phyloP scores from a whole-genome alignment of 2,113 vertebrate genomes.

The Brienomyrus longianalis region DNA sequence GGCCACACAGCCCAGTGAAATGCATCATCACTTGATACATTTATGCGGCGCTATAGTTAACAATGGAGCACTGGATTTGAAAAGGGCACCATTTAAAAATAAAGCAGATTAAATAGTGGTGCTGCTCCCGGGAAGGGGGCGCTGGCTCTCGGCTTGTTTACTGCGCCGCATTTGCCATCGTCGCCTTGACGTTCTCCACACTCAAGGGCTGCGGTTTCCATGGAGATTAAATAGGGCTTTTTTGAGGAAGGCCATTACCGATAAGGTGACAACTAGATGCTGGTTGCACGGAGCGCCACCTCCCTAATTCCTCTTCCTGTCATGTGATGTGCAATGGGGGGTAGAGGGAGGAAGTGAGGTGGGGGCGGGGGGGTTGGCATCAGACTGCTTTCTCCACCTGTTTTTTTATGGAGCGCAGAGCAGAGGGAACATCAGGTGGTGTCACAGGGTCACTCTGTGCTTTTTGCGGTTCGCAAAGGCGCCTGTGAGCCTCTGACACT shows the following conservation, averaged over 20 bases:
- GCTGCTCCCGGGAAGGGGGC: background rate
- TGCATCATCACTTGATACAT: background rate
- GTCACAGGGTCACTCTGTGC: background rate
- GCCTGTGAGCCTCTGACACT: background rate
- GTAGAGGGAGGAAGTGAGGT: background rate
- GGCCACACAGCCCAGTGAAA: background rate
- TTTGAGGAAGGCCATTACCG: conserved; percentile 25
- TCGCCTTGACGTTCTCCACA: conserved; percentile 5
- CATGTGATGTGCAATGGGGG: background rate
- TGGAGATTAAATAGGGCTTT: conserved; percentile 27
- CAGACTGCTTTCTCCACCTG: background rate
- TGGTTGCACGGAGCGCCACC: background rate
- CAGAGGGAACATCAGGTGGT: background rate
- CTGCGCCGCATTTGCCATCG: background rate
- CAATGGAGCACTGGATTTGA: background rate
- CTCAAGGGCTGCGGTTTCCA: conserved; percentile 25
- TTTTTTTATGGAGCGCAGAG: background rate
- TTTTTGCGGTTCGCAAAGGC: background rate
- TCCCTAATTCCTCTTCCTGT: conserved; percentile 7
- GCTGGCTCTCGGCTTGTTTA: background rate
- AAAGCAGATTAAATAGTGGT: background rate
- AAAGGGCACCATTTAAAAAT: background rate
- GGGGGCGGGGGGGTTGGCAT: background rate
- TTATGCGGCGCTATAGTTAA: background rate
- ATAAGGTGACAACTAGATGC: conserved; percentile 21